phyloP scores from a whole-genome alignment of 1,140 invertebrate genomes.

The Phenacoccus solenopsis region DNA sequence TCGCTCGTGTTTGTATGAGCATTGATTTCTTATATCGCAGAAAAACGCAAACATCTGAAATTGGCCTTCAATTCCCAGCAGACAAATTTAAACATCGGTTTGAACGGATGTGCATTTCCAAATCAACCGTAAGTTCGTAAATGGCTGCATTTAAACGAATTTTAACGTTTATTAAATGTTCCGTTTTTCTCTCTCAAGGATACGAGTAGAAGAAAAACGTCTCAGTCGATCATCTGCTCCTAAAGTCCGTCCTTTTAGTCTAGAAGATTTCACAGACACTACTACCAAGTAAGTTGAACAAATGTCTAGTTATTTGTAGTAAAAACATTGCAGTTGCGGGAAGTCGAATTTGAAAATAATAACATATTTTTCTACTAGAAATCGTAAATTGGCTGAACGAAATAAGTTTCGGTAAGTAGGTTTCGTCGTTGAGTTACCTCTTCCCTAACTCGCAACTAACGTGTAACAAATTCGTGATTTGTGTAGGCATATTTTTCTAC shows the following conservation, averaged over 20 bases:
- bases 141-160: neutral
- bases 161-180: neutral
- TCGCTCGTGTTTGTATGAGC: neutral
- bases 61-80: neutral
- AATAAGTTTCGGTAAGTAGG: neutral
- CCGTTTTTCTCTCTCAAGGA: neutral
- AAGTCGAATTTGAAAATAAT: neutral
- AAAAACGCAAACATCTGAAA: constrained; percentile 2
- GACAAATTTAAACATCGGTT: constrained; percentile 7
- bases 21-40: neutral
- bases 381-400: neutral
- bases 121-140: neutral
- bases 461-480: neutral
- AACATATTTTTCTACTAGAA: neutral
- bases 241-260: neutral
- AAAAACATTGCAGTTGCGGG: neutral
- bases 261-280: neutral
- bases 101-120: neutral
- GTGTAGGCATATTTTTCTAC: neutral
- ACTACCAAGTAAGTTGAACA: neutral
- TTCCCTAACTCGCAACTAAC: neutral
- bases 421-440: neutral
- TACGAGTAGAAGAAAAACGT: neutral
- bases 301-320: neutral
- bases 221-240: neutral